Percentiles rank a stretch among this genome's conserved stretches.
Conservation (phyloP, 1,140 invertebrate genomes). For the Rhizoglyphus robini region DNA sequence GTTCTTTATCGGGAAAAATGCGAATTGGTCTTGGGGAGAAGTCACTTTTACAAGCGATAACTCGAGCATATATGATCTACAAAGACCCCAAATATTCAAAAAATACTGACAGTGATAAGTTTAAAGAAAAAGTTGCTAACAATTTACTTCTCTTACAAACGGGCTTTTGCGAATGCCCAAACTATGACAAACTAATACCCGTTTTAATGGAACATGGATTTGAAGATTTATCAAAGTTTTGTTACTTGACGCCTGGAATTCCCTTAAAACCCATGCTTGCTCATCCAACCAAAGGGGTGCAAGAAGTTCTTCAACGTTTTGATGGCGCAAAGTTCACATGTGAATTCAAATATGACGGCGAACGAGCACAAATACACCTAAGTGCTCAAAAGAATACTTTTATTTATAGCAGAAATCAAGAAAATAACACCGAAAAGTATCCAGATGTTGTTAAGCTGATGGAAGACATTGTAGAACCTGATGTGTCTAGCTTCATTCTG, state of each 20-base stretch:
- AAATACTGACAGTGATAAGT: slow-evolving; percentile 41
- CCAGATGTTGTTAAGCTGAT: slow-evolving; percentile 79
- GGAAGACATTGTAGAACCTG: slow-evolving; percentile 37
- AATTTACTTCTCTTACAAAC: slow-evolving; percentile 70
- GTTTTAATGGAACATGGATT: slow-evolving; percentile 65
- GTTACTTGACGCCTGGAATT: slow-evolving; percentile 77
- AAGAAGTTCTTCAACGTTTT: slow-evolving; percentile 78
- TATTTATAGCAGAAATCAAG: slow-evolving; percentile 94
- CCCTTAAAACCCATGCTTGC: slow-evolving; percentile 98
- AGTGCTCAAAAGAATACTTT: slow-evolving; percentile 50
- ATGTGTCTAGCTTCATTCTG: slow-evolving; percentile 69
- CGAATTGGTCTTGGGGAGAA: slow-evolving; percentile 93
- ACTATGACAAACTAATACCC: slow-evolving; percentile 74
- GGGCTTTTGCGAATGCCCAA: slow-evolving; percentile 90
- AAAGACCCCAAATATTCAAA: slow-evolving; percentile 26
- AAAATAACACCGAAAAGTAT: slow-evolving; percentile 95
- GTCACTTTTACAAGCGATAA: slow-evolving; percentile 73
- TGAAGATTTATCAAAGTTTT: slow-evolving; percentile 59
- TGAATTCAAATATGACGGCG: slow-evolving; percentile 99
- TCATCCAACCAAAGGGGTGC: slow-evolving; percentile 79
- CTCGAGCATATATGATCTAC: slow-evolving; percentile 55
- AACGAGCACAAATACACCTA: slow-evolving; percentile 84
- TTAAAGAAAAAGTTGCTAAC: slow-evolving; percentile 67
- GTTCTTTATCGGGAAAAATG: slow-evolving; percentile 83
- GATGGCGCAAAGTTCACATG: slow-evolving; percentile 87